These are phyloP conservation scores for Capromys pilorides DNA, from an alignment of 2,797 vertebrate genomes.

Conservation along the genomic window DNA sequence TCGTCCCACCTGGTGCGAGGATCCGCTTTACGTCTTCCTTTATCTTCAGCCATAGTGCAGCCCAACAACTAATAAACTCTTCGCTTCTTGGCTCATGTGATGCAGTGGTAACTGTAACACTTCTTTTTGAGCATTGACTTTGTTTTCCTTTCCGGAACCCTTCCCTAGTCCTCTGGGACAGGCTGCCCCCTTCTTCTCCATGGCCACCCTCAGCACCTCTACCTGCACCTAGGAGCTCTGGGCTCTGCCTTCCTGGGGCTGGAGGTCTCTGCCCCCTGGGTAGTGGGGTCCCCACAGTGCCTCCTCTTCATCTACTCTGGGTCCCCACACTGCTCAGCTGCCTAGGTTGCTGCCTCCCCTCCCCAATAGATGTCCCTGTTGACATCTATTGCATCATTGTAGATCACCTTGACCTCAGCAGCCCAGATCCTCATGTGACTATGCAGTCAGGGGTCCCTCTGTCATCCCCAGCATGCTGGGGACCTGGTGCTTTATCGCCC, in stretches of 20 bases:
- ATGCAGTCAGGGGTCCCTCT: not conserved
- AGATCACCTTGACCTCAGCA: not conserved
- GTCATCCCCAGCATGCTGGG: no score
- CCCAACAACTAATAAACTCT: not conserved
- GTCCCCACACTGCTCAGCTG: not conserved
- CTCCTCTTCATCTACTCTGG: fast-evolving
- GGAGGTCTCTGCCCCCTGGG: not conserved
- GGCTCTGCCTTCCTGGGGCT: fast-evolving
- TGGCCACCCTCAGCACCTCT: not conserved
- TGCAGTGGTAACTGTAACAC: not conserved
- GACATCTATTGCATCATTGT: not conserved
- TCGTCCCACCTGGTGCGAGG: not conserved
- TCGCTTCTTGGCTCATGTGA: not conserved
- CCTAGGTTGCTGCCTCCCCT: no score
- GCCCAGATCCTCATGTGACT: not conserved
- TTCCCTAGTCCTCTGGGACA: not conserved
- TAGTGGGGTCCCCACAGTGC: not conserved
- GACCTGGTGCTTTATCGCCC: not conserved
- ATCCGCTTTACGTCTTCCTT: not conserved
- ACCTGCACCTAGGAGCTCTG: fast-evolving
- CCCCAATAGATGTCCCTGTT: no score
- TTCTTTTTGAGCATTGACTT: not conserved
- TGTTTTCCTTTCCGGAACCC: not conserved
- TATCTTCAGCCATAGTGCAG: not conserved
- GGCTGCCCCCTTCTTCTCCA: fast-evolving